Evolutionary conservation across 2,888 invertebrate species (phyloP), one percentile per base, ranked within the genome.

Genomic region (Ichneumoninae sp.): DNA sequence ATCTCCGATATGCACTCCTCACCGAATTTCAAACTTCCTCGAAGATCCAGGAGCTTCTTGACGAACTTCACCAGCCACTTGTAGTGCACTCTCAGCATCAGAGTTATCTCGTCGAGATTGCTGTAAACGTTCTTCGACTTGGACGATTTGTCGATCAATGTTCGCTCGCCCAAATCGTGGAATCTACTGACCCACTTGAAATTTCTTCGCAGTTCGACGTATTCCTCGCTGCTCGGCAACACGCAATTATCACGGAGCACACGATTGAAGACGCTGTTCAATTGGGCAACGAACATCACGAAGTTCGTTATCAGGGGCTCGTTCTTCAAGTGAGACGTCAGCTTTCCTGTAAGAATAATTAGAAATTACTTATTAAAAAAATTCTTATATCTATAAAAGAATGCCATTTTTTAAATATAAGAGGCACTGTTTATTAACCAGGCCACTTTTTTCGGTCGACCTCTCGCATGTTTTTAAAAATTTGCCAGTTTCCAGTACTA

Each of bases 31-130:
- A 62, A 65, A 47, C 85, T 52, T 4, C 88, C 82, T 10, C 82
- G 83, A 26, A 86, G 84, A 0, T 72, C 57, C 22, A 89, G 87
- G 0, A 91, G 62, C 6, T 86, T 87, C 1, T 89, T 89, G 8
- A 93, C 71, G 36, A 90, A 94, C 91, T 97, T 97, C 22, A 95
- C 93, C 52, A 97, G 91, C 97, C 97, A 97, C 92, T 96, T 96
- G 89, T 96, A 96, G 90, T 97, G 97, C 13, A 97, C 94, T 86
- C 95, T 94, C 0, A 97, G 90, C 72, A 96, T 94, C n/a, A 95
- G 95, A 60, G 96, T 93, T 1, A 96, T 93, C 83, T 95, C 95
- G 71, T 95, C 94, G 84, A 90, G 50, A 76, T 91, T 89, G 16
- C 79, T 69, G 44, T 90, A 88, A 0, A 60, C 62, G 40, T 86